These are phyloP conservation scores for Heterodera carotae DNA, from an alignment of 1,140 invertebrate species.

Conservation along the genomic window DNA sequence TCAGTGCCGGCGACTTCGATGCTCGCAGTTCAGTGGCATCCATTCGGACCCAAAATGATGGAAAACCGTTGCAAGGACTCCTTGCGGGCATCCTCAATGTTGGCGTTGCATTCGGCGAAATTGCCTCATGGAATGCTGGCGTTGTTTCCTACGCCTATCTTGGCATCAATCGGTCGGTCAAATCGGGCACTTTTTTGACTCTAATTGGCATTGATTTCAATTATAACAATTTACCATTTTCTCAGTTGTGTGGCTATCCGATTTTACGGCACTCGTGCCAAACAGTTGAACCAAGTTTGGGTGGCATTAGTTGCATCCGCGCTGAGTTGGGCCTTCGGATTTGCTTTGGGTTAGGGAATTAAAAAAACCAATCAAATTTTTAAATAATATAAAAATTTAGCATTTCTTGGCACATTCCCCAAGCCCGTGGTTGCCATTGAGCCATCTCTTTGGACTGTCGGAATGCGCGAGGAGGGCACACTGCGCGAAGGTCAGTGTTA, in stretches of 20 bases:
- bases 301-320: conserved; percentile 52
- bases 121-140: conserved; percentile 57
- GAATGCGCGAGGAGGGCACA: conserved; percentile 1
- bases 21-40: conserved; percentile 20
- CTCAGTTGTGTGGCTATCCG: conserved; percentile 60
- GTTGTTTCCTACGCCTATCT: conserved; percentile 40
- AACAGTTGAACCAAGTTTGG: conserved; percentile 56
- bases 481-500: neutral
- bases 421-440: conserved; percentile 39
- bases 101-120: conserved; percentile 56
- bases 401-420: conserved; percentile 55
- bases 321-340: conserved; percentile 56
- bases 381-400: conserved; percentile 21
- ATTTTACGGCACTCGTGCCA: conserved; percentile 60
- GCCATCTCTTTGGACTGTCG: conserved; percentile 45
- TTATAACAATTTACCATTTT: too few relatives aligned
- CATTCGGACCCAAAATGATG: too few relatives aligned
- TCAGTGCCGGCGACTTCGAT: neutral
- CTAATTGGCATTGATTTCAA: too few relatives aligned
- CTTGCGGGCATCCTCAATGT: conserved; percentile 10
- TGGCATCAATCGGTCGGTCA: conserved; percentile 22
- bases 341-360: conserved; percentile 46
- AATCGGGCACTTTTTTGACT: neutral
- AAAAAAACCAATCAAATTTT: neutral
- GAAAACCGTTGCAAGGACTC: too few relatives aligned